Evolutionary conservation across 2,113 vertebrate genomes (phyloP), one percentile per base, ranked within the genome.

Genomic region (Chloebia gouldiae): DNA sequence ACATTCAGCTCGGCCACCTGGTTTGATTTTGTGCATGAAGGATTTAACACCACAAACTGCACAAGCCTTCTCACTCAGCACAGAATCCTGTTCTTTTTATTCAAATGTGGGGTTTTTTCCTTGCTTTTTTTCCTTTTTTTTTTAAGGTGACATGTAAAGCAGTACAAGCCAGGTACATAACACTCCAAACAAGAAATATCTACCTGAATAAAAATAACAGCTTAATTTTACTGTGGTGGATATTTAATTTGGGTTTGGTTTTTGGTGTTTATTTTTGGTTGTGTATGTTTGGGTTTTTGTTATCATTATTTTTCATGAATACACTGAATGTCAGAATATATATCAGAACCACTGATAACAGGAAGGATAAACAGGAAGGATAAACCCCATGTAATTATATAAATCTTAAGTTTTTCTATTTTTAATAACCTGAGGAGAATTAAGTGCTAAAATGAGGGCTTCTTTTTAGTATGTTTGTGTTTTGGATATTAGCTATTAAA

Each of bases 61-160:
- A 53, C 8, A 66, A 70, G 42, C 4, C 15, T 73, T 68, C 66
- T 51, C 53, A 64, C 4, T 47, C 7, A 66, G 15, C 6, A 31
- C 9, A 33, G 4, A 73, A 13, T n/a, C 7, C 21, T 60, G 6
- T 5, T 53, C 8, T 44, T 45, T 68, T 73, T n/a, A 70, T 13
- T 28, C 14, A 44, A 23, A 47, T 39, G 10, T 10, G 2, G 3
- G 4, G 10, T 1, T 7, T 19, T 61, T 68, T 18, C 1, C 2
- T 31, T 71, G 17, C 1, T 8, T 17, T 25, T 12, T 27, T n/a
- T n/a, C n/a, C n/a, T n/a, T n/a, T 35, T 7, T 15, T 14, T 51
- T 83, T 65, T 30, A 57, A 68, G 22, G 27, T 4, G 7, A 28
- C 7, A 49, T 13, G 14, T 30, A 79, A 81, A 87, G 23, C 6